Evolutionary conservation across 2,797 vertebrate species (phyloP).

Genomic region (Xiphophorus birchmanni): DNA sequence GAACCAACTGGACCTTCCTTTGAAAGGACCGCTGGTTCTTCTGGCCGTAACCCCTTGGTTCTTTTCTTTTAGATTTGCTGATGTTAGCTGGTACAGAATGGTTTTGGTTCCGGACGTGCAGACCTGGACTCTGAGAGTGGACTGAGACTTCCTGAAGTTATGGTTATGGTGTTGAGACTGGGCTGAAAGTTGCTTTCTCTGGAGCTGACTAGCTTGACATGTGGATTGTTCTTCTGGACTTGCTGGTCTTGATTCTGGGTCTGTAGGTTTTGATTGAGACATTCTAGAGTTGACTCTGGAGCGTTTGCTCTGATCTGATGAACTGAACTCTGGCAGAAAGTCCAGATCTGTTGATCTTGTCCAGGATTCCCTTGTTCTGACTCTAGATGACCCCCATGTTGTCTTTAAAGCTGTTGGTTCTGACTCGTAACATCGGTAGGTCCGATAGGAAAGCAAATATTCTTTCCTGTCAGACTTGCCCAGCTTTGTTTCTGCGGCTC

Average conservation of each 20-base stretch:
- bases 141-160: background rate
- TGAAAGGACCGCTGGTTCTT: background rate
- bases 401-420: background rate
- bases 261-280: background rate
- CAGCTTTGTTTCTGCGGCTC: background rate
- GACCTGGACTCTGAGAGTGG: too few species aligned
- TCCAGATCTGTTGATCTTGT: background rate
- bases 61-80: background rate
- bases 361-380: background rate
- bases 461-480: background rate
- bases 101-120: background rate
- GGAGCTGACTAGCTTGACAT: background rate
- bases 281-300: background rate
- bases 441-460: background rate
- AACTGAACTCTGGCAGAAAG: background rate
- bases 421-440: background rate
- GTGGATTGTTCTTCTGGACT: background rate
- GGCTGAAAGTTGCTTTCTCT: background rate
- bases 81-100: background rate
- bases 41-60: background rate
- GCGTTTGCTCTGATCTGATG: background rate
- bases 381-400: background rate
- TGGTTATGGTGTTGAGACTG: too few species aligned
- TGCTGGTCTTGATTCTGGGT: background rate
- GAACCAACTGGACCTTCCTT: background rate